Evolutionary conservation across 1,140 invertebrate genomes (phyloP).

Genomic region (Sitobion miscanthi): DNA sequence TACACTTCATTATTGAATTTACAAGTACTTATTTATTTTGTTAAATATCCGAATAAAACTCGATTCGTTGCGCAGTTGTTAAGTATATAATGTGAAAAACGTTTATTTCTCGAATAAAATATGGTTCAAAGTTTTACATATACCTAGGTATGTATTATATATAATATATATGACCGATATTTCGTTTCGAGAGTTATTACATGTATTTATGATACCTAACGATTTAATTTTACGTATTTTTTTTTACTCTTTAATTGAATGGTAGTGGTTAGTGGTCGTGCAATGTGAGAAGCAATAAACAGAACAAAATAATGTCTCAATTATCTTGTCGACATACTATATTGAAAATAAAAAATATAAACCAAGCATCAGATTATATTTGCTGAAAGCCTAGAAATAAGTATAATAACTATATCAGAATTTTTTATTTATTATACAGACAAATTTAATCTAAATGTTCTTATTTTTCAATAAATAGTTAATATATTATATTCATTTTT

Average conservation of each 20-base stretch:
- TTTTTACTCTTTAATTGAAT: neutral
- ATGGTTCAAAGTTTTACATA: neutral
- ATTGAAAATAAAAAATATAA: neutral
- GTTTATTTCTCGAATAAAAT: neutral
- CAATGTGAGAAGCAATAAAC: neutral
- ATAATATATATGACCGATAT: constrained; percentile 11
- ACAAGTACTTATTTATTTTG: neutral
- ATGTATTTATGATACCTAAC: neutral
- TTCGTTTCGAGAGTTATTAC: neutral
- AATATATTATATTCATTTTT: neutral
- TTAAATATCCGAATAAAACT: neutral
- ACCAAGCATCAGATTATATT: neutral
- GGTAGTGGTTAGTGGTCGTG: neutral
- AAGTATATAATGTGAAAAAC: neutral
- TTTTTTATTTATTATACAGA: neutral
- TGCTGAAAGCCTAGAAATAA: neutral
- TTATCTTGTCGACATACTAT: neutral
- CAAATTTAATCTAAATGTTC: neutral
- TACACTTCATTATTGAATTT: neutral
- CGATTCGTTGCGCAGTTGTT: neutral
- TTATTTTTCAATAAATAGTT: neutral
- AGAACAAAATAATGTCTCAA: constrained; percentile 9
- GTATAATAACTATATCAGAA: neutral
- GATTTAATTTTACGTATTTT: neutral
- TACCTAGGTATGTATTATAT: neutral